phyloP scores from a whole-genome alignment of 2,888 invertebrate genomes.

The Drosophila maculinotata region DNA sequence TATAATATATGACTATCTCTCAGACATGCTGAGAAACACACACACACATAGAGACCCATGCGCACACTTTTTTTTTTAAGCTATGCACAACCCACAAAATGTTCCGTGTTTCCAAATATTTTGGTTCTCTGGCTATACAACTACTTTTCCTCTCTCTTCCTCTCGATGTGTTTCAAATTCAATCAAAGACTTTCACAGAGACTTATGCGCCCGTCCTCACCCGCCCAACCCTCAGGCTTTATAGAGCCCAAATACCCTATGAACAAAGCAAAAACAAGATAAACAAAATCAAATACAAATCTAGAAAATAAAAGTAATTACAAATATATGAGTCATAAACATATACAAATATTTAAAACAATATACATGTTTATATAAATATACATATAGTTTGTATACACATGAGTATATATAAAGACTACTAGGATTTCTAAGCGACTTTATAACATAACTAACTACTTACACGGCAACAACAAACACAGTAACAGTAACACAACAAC shows the following conservation, averaged over 20 bases:
- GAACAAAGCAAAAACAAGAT: constrained; percentile 28
- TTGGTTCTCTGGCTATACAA: constrained; percentile 30
- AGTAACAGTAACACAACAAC: background rate
- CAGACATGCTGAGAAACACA: constrained; percentile 17
- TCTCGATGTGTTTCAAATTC: constrained; percentile 51
- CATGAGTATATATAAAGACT: constrained; percentile 18
- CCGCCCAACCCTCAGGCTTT: constrained; percentile 50
- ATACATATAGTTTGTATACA: background rate
- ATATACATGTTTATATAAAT: background rate
- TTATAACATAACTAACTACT: constrained; percentile 24
- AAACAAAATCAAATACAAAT: background rate
- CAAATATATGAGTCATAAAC: background rate
- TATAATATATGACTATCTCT: constrained; percentile 13
- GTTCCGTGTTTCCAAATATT: constrained; percentile 32
- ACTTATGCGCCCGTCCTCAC: constrained; percentile 56
- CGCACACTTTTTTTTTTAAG: constrained; percentile 55
- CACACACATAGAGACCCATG: constrained; percentile 42
- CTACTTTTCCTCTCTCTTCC: background rate
- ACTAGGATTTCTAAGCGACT: constrained; percentile 36
- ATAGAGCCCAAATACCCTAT: constrained; percentile 24
- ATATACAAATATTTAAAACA: constrained; percentile 8
- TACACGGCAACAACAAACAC: constrained; percentile 1
- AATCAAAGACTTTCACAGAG: constrained; percentile 54
- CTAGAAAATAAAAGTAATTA: background rate
- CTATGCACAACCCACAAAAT: constrained; percentile 53